phyloP scores from a whole-genome alignment of 2,888 invertebrate genomes.

The Noctua janthina region DNA sequence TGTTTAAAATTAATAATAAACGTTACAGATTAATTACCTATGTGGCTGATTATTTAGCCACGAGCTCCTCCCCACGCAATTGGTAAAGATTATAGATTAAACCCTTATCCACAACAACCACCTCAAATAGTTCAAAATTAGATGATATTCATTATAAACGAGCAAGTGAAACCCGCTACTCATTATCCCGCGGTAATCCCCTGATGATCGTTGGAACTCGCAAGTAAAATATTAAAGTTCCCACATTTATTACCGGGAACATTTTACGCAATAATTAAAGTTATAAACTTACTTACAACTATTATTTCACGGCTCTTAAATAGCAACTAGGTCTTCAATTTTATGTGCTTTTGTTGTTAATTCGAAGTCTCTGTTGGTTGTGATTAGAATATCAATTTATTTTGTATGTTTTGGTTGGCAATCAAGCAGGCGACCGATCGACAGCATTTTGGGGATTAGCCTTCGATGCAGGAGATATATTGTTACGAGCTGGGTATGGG shows the following conservation, averaged over 20 bases:
- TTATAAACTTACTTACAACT: slow-evolving; percentile 37
- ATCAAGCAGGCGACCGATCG: neutral
- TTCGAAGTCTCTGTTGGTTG: neutral
- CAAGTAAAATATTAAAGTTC: slow-evolving; percentile 56
- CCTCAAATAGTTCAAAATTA: slow-evolving; percentile 20
- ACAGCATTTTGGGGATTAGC: neutral
- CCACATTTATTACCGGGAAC: slow-evolving; percentile 37
- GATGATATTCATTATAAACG: slow-evolving; percentile 38
- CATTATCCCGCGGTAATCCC: slow-evolving; percentile 47
- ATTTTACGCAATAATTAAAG: slow-evolving; percentile 52
- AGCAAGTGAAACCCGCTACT: slow-evolving; percentile 32
- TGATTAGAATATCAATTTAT: neutral
- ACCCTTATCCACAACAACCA: neutral
- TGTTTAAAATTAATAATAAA: neutral
- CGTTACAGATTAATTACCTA: neutral
- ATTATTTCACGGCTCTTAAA: slow-evolving; percentile 32
- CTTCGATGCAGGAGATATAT: neutral
- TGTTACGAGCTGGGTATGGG: too few relatives aligned
- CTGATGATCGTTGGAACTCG: slow-evolving; percentile 42
- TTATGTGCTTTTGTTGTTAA: neutral
- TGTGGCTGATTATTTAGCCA: neutral
- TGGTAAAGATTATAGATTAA: neutral
- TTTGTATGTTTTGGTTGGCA: neutral
- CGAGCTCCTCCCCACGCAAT: neutral
- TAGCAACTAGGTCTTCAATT: neutral